Conservation (phyloP, 2,888 invertebrate genomes). For the Microchrysa polita region DNA sequence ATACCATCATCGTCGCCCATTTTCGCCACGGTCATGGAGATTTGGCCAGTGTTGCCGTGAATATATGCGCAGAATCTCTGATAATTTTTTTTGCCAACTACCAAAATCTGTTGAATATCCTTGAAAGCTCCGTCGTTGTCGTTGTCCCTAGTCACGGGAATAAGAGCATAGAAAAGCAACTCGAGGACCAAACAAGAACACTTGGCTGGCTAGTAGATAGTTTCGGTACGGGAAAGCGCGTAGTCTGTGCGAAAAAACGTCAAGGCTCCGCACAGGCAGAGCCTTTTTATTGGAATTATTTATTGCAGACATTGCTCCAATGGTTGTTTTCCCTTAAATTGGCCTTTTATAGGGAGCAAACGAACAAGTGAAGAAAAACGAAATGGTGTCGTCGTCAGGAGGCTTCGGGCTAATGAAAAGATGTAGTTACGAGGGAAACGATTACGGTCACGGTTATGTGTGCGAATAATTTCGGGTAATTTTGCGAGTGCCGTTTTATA, state of each 20-base stretch:
- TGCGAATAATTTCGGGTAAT: not conserved
- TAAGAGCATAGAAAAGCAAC: slow-evolving; percentile 21
- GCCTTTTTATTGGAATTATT: not conserved
- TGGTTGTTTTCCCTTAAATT: not conserved
- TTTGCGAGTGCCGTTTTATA: slow-evolving; percentile 15
- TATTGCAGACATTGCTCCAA: slow-evolving; percentile 18
- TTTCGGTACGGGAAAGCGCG: slow-evolving; percentile 33
- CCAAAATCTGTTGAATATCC: slow-evolving; percentile 48
- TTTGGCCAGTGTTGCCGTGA: not conserved
- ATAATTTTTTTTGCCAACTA: slow-evolving; percentile 11
- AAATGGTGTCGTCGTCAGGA: not conserved
- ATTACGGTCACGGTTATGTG: not conserved
- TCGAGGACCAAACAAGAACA: slow-evolving; percentile 18
- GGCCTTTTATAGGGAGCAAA: not conserved
- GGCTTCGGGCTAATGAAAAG: not conserved
- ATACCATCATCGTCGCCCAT: not conserved
- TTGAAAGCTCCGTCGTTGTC: slow-evolving; percentile 36
- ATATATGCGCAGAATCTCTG: slow-evolving; percentile 47
- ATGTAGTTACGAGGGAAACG: not conserved
- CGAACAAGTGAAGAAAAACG: no score
- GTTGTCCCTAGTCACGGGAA: slow-evolving; percentile 5
- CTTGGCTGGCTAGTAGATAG: slow-evolving; percentile 23
- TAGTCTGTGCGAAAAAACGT: slow-evolving; percentile 6
- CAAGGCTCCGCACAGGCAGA: not conserved
- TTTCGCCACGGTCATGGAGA: slow-evolving; percentile 23